Base-by-base conservation (phyloP, 2,888 invertebrate genomes). In the Epistrophella euchroma region DNA sequence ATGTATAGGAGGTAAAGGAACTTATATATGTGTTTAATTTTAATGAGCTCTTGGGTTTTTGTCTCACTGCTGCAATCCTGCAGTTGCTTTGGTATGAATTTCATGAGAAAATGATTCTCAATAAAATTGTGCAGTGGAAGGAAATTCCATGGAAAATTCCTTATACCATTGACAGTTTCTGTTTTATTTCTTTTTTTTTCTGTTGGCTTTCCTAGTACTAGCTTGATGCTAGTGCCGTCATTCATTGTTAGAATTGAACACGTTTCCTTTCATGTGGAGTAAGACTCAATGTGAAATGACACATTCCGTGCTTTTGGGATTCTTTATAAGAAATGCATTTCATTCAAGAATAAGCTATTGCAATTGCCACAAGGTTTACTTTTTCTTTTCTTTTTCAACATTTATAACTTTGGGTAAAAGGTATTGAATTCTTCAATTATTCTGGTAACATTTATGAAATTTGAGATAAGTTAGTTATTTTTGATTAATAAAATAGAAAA, bases 241-340 rank as follows among this genome's bases (percentile, higher is more conserved):
- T 56, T 58, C 58, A 37, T 58, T 58, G 58, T 58, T 37, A 37
- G 35, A 22, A 58, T 58, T 58, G 58, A 58, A 58, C 58, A 58
- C 37, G 22, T 58, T 58, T 37, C 37, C 22, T 58, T 58, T 58
- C 58, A 37, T 58, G 32, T 58, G 6, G 19, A 37, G 15, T 56
- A 32, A 37, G 3, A 35, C 19, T 19, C 19, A 37, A 58, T 37
- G 19, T 58, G 58, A 58, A 37, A 37, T 19, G 58, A 58, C 58
- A 58, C 58, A 37, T 58, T 19, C 4, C 19, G 17, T 58, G 7
- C 19, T 37, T 19, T 19, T 19, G 22, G 58, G 58, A 58, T 13
- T 56, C 28, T 55, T 1, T 3, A 32, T 6, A 32, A 5, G 6
- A 32, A 56, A 56, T 56, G 56, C 56, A 32, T 32, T 56, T 32